Conservation (phyloP, 2,113 vertebrate species). For the Nothoprocta pentlandii region DNA sequence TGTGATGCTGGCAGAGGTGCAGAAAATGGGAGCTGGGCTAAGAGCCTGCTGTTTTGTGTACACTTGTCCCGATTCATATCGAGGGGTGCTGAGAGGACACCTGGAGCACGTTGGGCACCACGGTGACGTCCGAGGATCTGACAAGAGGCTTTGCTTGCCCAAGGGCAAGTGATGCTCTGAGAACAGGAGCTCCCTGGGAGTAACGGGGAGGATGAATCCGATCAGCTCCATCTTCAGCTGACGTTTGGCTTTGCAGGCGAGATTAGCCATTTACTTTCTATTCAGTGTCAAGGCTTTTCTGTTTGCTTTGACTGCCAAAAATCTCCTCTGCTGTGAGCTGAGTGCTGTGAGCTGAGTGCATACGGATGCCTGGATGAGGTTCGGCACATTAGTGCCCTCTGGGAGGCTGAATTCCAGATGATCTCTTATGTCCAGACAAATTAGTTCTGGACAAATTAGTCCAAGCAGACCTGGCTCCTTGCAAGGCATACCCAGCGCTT, state of each 20-base stretch:
- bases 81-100: background rate
- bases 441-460: background rate
- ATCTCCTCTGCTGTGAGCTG: background rate
- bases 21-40: background rate
- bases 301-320: background rate
- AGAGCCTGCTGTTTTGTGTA: background rate
- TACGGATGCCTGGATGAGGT: background rate
- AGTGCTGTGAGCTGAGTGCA: background rate
- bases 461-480: background rate
- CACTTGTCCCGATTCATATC: background rate
- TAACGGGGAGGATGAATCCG: background rate
- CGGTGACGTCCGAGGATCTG: background rate
- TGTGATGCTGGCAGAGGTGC: background rate
- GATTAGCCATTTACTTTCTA: background rate
- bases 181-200: fast-evolving
- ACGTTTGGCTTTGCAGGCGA: background rate
- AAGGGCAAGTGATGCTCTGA: no score
- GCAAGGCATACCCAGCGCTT: background rate
- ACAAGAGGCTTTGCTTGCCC: background rate
- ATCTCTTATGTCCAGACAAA: background rate
- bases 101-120: background rate
- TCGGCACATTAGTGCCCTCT: background rate
- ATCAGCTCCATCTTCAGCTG: background rate
- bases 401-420: background rate
- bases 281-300: background rate